phyloP scores from a whole-genome alignment of 2,113 vertebrate species.

The Mobula birostris region DNA sequence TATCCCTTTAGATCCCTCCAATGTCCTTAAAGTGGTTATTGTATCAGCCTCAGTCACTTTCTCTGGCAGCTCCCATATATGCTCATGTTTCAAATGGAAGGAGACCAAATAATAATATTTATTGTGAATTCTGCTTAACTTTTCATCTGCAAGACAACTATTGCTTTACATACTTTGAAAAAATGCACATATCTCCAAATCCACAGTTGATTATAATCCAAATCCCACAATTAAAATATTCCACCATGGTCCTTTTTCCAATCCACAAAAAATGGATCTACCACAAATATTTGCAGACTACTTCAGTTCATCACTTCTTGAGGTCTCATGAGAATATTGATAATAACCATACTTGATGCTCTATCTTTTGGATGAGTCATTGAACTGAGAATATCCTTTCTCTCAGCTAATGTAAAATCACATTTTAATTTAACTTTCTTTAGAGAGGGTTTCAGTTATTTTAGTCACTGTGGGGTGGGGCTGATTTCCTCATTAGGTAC shows the following conservation, averaged over 20 bases:
- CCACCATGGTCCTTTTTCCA: neutral
- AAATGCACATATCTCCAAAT: neutral
- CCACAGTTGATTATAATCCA: neutral
- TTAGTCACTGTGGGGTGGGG: too few relatives aligned
- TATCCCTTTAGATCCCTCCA: too few relatives aligned
- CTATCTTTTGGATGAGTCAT: too few relatives aligned
- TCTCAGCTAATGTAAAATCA: too few relatives aligned
- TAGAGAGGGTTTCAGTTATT: too few relatives aligned
- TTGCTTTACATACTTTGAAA: neutral
- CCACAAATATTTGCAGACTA: constrained; percentile 20
- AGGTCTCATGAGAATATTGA: neutral
- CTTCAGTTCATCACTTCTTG: neutral
- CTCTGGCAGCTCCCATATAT: too few relatives aligned
- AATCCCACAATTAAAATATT: neutral
- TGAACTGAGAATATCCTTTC: too few relatives aligned
- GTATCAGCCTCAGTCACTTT: too few relatives aligned
- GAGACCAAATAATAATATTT: neutral
- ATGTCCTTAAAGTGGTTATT: too few relatives aligned
- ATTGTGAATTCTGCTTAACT: neutral
- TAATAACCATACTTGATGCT: neutral
- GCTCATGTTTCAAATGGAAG: neutral
- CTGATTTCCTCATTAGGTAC: too few relatives aligned
- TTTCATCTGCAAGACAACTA: neutral
- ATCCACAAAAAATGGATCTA: neutral
- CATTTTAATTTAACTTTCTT: too few relatives aligned